Evolutionary conservation across 2,797 vertebrate species (phyloP).

Genomic region (Pogonophryne albipinna): DNA sequence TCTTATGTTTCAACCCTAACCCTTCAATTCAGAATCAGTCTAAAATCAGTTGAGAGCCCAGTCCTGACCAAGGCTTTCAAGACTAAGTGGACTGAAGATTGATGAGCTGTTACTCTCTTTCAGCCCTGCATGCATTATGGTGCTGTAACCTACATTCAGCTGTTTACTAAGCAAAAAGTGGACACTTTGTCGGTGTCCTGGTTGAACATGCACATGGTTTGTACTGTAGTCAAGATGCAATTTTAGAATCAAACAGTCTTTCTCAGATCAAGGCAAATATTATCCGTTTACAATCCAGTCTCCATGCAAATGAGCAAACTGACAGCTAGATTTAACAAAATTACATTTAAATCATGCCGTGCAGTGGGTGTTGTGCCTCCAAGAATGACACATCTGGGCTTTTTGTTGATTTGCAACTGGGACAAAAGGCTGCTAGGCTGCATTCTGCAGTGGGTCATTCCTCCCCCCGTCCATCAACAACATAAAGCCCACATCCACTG

Average conservation of each 20-base stretch:
- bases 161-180: constrained; percentile 31
- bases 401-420: constrained; percentile 52
- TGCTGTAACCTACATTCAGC: constrained; percentile 46
- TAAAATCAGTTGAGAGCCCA: constrained; percentile 16
- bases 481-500: constrained; percentile 13
- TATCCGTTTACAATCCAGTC: background rate
- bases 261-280: background rate
- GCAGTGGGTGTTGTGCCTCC: background rate
- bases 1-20: background rate
- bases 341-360: background rate
- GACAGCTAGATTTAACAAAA: background rate
- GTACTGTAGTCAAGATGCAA: background rate
- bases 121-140: constrained; percentile 12
- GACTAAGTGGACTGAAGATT: constrained; percentile 24
- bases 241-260: background rate
- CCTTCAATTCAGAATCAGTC: constrained; percentile 21
- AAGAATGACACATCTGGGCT: constrained; percentile 38
- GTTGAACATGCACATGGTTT: background rate
- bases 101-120: constrained; percentile 31
- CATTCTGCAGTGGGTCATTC: constrained; percentile 53
- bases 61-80: constrained; percentile 7
- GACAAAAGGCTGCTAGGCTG: constrained; percentile 63
- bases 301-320: constrained; percentile 8
- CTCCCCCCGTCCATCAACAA: constrained; percentile 31
- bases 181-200: constrained; percentile 9